Base-by-base conservation (phyloP, 2,888 invertebrate genomes). In the Drosophila cracens region DNA sequence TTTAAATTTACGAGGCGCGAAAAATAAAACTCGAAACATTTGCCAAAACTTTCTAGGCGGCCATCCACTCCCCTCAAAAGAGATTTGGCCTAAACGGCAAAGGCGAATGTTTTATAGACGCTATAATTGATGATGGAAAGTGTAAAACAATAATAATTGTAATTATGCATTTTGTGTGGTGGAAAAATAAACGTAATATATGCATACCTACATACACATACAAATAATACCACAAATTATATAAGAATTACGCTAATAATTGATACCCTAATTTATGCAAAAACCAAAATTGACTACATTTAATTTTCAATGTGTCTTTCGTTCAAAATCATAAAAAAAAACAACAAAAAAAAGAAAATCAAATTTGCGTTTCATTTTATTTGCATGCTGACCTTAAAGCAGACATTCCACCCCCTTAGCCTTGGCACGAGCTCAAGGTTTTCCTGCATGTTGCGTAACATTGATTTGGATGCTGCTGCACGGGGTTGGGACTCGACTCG, bases 261-360 rank as follows among this genome's bases (percentile, higher is more conserved):
- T 74, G 79, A 86, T 61, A 60, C 66, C 73, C 71, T 81, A 90
- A 84, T 85, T 87, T 81, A 87, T 82, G 89, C 89, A 82, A 82
- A 81, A 61, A 57, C 25, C 59, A 63, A 74, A 76, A 76, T 85
- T 90, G 77, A 89, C 83, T 86, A 91, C 87, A 83, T 89, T 84
- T 90, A 82, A 91, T 90, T 90, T 91, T 90, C 79, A 91, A 90
- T 90, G 90, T 90, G 90, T 90, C 90, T 90, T 90, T 91, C 90
- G 90, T 90, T 90, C 91, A 90, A 90, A 87, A 83, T 86, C 91
- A 79, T 75, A 87, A 85, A 82, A 67, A 70, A 71, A 87, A 85
- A 82, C 61, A 69, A 67, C 63, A 65, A 54, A 13, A 67, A 67
- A 66, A 65, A 58, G 27, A 65, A 72, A 75, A 59, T 46, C 68